Percentiles rank a stretch among this genome's conserved stretches.
phyloP scores from a whole-genome alignment of 2,113 vertebrate genomes.

The Passer montanus region DNA sequence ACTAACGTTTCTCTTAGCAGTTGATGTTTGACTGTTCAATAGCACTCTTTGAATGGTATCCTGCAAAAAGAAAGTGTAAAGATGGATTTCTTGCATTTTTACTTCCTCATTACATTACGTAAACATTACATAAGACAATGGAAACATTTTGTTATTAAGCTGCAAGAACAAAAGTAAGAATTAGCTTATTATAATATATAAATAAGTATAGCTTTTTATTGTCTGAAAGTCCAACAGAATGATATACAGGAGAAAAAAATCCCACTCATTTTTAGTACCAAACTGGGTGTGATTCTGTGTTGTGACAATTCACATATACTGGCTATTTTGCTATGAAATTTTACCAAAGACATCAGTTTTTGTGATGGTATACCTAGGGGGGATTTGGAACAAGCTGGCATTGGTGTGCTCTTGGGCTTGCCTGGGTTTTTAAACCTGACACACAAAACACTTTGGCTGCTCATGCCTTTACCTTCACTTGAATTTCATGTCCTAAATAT shows the following conservation, averaged over 20 bases:
- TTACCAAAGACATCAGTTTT: not conserved
- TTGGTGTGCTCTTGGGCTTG: not conserved
- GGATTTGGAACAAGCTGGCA: not conserved
- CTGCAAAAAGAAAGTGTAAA: not conserved
- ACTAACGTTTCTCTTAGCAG: not conserved
- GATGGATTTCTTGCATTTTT: not conserved
- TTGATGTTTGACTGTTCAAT: not conserved
- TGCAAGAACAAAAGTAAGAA: not conserved
- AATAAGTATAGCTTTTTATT: not conserved
- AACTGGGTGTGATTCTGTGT: not conserved
- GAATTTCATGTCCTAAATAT: not conserved
- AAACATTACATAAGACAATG: not conserved
- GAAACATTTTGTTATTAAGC: not conserved
- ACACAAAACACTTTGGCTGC: not conserved
- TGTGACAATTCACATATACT: not conserved
- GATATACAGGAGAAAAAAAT: not conserved
- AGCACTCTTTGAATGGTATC: not conserved
- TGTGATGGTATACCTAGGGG: not conserved
- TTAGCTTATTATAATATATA: not conserved
- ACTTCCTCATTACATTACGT: not conserved
- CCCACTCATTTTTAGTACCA: not conserved
- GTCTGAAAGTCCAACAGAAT: conserved; percentile 35
- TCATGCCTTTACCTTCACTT: not conserved
- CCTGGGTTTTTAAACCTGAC: not conserved
- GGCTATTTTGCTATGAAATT: not conserved